Evolutionary conservation across 2,888 invertebrate genomes (phyloP).

Genomic region (Brassicogethes aeneus): DNA sequence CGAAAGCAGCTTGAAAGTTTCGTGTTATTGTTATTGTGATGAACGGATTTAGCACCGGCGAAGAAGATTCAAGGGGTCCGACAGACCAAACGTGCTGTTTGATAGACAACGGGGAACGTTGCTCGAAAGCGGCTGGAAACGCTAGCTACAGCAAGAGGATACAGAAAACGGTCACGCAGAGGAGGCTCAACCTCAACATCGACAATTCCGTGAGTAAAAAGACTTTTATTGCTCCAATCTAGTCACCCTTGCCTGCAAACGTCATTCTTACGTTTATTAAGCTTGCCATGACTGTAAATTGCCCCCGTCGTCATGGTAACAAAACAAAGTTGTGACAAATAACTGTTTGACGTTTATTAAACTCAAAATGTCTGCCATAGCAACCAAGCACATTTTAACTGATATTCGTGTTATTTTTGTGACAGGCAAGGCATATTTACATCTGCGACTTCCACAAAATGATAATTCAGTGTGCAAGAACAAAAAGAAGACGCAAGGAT

Average conservation of each 20-base stretch:
- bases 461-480: slow-evolving; percentile 91
- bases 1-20: neutral
- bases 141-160: slow-evolving; percentile 95
- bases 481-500: slow-evolving; percentile 84
- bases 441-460: slow-evolving; percentile 96
- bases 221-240: neutral
- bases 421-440: slow-evolving; percentile 86
- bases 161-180: slow-evolving; percentile 89
- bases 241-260: too few relatives aligned
- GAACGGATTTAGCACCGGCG: slow-evolving; percentile 88
- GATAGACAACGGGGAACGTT: slow-evolving; percentile 80
- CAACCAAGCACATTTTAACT: too few relatives aligned
- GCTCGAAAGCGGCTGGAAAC: slow-evolving; percentile 81
- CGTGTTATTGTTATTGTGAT: slow-evolving; percentile 34
- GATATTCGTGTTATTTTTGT: slow-evolving; percentile 15
- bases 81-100: slow-evolving; percentile 88
- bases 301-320: too few relatives aligned
- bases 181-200: slow-evolving; percentile 79
- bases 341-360: neutral
- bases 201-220: slow-evolving; percentile 61
- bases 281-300: too few relatives aligned
- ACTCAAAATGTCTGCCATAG: too few relatives aligned
- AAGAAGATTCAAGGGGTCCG: slow-evolving; percentile 83
- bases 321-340: too few relatives aligned
- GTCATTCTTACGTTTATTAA: too few relatives aligned